phyloP scores from a whole-genome alignment of 2,888 invertebrate species.

The Drosophila mayaguana region DNA sequence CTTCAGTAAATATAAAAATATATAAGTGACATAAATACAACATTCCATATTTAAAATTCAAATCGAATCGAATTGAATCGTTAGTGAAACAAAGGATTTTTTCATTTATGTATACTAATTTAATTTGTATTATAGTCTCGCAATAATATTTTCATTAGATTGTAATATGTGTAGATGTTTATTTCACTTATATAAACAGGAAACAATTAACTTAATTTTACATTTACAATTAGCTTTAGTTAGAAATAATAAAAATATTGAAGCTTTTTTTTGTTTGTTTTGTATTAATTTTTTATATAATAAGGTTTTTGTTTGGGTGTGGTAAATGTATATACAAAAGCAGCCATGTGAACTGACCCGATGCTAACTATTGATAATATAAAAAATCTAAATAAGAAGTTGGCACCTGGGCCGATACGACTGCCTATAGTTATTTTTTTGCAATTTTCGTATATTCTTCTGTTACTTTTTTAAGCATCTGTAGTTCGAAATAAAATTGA shows the following conservation, averaged over 20 bases:
- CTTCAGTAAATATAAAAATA: too few relatives aligned
- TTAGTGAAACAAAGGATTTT: background rate
- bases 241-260: conserved; percentile 79
- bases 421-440: conserved; percentile 34
- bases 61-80: background rate
- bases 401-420: conserved; percentile 43
- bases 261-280: conserved; percentile 68
- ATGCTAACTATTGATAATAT: conserved; percentile 50
- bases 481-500: conserved; percentile 63
- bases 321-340: conserved; percentile 48
- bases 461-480: conserved; percentile 18
- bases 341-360: conserved; percentile 47
- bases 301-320: conserved; percentile 46
- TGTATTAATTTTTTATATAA: conserved; percentile 57
- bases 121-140: conserved; percentile 62
- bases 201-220: conserved; percentile 77
- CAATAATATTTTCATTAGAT: conserved; percentile 65
- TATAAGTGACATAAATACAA: too few relatives aligned
- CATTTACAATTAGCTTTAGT: conserved; percentile 74
- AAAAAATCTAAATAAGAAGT: conserved; percentile 55
- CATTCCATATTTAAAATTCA: too few relatives aligned
- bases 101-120: conserved; percentile 54
- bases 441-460: conserved; percentile 7
- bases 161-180: conserved; percentile 62
- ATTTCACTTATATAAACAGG: conserved; percentile 77